A percentile compares a stretch with the other conserved stretches of the same genome.
These are phyloP conservation scores for Sarcophaga rosellei DNA, from an alignment of 2,888 invertebrate genomes.

Conservation along the genomic window DNA sequence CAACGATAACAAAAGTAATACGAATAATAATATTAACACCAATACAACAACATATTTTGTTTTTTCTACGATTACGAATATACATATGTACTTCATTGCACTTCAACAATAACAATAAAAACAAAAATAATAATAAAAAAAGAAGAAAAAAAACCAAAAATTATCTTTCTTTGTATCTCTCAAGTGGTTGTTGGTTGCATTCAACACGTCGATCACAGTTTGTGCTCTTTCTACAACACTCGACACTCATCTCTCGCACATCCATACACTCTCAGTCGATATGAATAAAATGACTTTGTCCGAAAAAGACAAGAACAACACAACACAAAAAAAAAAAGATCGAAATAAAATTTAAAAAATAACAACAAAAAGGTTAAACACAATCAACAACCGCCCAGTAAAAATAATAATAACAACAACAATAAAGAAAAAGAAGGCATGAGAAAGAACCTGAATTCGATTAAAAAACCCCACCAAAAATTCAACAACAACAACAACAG, in stretches of 20 bases:
- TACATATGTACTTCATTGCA: conserved; percentile 34
- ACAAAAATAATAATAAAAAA: not conserved
- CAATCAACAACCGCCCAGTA: conserved; percentile 51
- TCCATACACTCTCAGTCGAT: conserved; percentile 4
- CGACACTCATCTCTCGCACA: not conserved
- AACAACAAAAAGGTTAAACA: conserved; percentile 42
- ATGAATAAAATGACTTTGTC: conserved; percentile 44
- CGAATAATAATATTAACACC: conserved; percentile 31
- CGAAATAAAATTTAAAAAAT: conserved; percentile 17
- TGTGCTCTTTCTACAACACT: conserved; percentile 51
- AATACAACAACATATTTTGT: conserved; percentile 52
- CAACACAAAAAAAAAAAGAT: conserved; percentile 38
- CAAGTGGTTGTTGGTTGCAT: conserved; percentile 66
- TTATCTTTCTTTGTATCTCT: conserved; percentile 63
- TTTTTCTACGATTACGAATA: not conserved
- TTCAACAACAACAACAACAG: not conserved
- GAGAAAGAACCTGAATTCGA: conserved; percentile 65
- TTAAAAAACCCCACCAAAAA: conserved; percentile 40
- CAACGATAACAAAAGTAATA: conserved; percentile 13
- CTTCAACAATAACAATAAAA: conserved; percentile 8
- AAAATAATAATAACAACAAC: conserved; percentile 27
- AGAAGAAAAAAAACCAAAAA: conserved; percentile 30
- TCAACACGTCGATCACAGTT: conserved; percentile 40
- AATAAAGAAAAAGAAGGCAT: conserved; percentile 49
- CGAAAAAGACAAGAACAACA: conserved; percentile 36